Evolutionary conservation across 1,140 invertebrate species (phyloP).

Genomic region (Lysiphlebus fabarum): DNA sequence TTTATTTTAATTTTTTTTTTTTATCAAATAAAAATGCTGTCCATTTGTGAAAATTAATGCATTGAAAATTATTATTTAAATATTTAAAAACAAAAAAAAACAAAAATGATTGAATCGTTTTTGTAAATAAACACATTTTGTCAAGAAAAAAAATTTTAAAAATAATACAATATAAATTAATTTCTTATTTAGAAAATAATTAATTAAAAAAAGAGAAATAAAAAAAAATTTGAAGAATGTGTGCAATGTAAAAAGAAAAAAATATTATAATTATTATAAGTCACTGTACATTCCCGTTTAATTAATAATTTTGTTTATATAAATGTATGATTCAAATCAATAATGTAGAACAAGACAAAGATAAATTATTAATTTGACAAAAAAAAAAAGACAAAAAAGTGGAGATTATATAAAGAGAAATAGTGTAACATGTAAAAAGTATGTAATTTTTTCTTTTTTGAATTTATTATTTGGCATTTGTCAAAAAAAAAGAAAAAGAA

Average conservation of each 20-base stretch:
- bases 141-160: too few relatives aligned
- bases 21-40: too few relatives aligned
- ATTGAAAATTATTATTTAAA: too few relatives aligned
- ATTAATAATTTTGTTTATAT: conserved; percentile 5
- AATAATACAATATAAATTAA: conserved; percentile 1
- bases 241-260: conserved; percentile 10
- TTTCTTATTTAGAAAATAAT: conserved; percentile 11
- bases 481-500: conserved; percentile 11
- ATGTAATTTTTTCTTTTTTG: not conserved
- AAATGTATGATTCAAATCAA: conserved; percentile 13
- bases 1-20: too few relatives aligned
- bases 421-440: conserved; percentile 25
- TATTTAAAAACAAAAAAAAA: too few relatives aligned
- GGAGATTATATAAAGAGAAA: conserved; percentile 28
- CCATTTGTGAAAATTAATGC: too few relatives aligned
- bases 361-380: conserved; percentile 26
- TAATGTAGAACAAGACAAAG: conserved; percentile 10
- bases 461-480: conserved; percentile 18
- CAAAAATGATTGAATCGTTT: too few relatives aligned
- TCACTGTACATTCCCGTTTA: conserved; percentile 12
- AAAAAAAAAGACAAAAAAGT: conserved; percentile 32
- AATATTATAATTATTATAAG: not conserved
- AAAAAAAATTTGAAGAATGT: not conserved
- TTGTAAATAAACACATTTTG: too few relatives aligned
- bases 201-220: not conserved